These are phyloP conservation scores for Agrilus biguttatus DNA, from an alignment of 2,888 invertebrate species.

Conservation along the genomic window DNA sequence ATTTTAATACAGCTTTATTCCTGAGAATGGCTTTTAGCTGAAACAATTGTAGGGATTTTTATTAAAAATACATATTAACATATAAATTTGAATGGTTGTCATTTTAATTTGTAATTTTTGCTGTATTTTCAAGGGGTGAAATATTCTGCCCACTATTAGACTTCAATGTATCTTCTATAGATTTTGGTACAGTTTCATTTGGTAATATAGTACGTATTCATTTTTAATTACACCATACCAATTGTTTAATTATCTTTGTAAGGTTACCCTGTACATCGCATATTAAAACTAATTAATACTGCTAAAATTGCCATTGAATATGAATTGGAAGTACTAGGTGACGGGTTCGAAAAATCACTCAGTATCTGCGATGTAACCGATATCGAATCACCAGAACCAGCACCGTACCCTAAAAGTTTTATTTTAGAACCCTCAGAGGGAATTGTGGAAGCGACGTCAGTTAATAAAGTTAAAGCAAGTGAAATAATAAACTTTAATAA, in stretches of 20 bases:
- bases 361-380: no score
- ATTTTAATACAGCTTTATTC: no score
- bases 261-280: conserved; percentile 4
- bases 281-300: conserved; percentile 6
- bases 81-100: no score
- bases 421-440: no score
- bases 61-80: no score
- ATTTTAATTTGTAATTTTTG: conserved; percentile 10
- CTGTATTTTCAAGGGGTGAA: conserved; percentile 48
- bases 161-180: conserved; percentile 36
- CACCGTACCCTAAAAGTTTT: no score
- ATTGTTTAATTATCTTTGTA: background rate
- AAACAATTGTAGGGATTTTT: no score
- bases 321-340: conserved; percentile 1
- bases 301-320: conserved; percentile 3
- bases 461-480: background rate
- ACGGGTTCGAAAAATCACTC: no score
- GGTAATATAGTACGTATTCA: conserved; percentile 26
- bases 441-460: no score
- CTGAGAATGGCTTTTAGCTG: no score
- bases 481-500: background rate
- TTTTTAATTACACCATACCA: background rate
- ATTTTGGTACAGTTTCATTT: conserved; percentile 42
- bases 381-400: no score
- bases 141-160: conserved; percentile 43